Evolutionary conservation across 2,888 invertebrate genomes (phyloP).

Genomic region (Selenia dentaria): DNA sequence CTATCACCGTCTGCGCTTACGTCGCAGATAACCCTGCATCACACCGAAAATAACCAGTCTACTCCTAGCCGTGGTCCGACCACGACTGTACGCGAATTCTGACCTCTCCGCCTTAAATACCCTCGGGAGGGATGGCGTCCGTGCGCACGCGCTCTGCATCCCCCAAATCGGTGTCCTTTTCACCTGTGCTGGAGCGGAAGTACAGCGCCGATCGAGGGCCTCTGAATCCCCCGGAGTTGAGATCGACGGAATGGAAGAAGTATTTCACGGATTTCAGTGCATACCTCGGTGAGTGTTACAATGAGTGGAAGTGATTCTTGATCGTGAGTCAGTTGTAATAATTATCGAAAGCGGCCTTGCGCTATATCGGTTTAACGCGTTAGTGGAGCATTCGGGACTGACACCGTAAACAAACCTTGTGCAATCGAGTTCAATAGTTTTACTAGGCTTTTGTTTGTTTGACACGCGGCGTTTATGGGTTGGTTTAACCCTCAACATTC

Average conservation of each 20-base stretch:
- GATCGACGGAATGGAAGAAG: conserved; percentile 72
- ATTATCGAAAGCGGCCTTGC: conserved; percentile 69
- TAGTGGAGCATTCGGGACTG: conserved; percentile 70
- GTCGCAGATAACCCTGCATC: conserved; percentile 73
- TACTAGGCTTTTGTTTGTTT: conserved; percentile 30
- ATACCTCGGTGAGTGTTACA: conserved; percentile 75
- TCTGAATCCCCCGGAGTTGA: conserved; percentile 62
- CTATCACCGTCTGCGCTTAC: conserved; percentile 76
- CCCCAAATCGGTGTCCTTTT: conserved; percentile 87
- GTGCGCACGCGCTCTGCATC: conserved; percentile 87
- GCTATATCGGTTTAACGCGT: conserved; percentile 77
- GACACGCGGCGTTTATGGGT: conserved; percentile 5
- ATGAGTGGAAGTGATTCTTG: conserved; percentile 51
- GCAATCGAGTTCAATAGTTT: conserved; percentile 57
- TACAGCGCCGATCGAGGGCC: conserved; percentile 76
- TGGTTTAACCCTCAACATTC: conserved; percentile 1
- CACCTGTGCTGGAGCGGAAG: conserved; percentile 85
- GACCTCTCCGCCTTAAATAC: conserved; percentile 70
- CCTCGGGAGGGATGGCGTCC: conserved; percentile 79
- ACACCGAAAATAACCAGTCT: conserved; percentile 78
- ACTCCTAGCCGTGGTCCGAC: conserved; percentile 71
- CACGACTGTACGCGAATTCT: conserved; percentile 70
- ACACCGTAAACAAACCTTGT: conserved; percentile 74
- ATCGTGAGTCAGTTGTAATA: conserved; percentile 68
- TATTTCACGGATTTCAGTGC: conserved; percentile 81